phyloP scores from a whole-genome alignment of 2,888 invertebrate species.

The Sinelater perroti region DNA sequence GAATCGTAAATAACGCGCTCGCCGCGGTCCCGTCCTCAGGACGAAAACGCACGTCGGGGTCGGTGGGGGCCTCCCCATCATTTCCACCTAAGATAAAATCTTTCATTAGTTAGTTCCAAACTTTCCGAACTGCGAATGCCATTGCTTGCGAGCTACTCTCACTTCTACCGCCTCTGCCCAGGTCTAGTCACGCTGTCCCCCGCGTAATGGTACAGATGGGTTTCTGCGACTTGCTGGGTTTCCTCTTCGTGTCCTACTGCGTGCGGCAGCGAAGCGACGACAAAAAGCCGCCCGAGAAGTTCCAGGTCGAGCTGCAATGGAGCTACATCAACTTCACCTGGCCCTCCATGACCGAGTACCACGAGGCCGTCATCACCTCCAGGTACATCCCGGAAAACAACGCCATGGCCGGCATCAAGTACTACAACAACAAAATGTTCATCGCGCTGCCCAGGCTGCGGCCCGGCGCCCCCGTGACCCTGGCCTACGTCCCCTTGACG shows the following conservation, averaged over 20 bases:
- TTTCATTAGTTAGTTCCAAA: constrained; percentile 30
- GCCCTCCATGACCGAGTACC: constrained; percentile 67
- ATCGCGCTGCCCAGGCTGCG: constrained; percentile 73
- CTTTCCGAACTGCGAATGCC: constrained; percentile 26
- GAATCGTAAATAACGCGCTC: too few relatives aligned
- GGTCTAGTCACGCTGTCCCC: constrained; percentile 16
- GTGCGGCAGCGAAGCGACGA: constrained; percentile 33
- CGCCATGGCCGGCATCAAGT: constrained; percentile 73
- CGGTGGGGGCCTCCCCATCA: too few relatives aligned
- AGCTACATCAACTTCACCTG: constrained; percentile 73
- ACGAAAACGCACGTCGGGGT: too few relatives aligned
- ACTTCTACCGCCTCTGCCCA: constrained; percentile 16
- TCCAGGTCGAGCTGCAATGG: constrained; percentile 76
- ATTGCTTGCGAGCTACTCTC: constrained; percentile 24
- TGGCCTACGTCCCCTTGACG: constrained; percentile 64
- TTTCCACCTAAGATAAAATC: constrained; percentile 18
- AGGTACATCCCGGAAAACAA: constrained; percentile 74
- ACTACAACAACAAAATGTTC: constrained; percentile 72
- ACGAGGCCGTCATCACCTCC: constrained; percentile 65
- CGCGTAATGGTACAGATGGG: constrained; percentile 25
- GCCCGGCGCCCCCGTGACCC: constrained; percentile 74
- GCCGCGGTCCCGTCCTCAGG: too few relatives aligned
- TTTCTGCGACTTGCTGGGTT: constrained; percentile 47
- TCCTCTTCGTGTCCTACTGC: constrained; percentile 46
- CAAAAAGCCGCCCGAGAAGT: constrained; percentile 54